Conservation (phyloP, 2,113 vertebrate species). For the Columbina picui region DNA sequence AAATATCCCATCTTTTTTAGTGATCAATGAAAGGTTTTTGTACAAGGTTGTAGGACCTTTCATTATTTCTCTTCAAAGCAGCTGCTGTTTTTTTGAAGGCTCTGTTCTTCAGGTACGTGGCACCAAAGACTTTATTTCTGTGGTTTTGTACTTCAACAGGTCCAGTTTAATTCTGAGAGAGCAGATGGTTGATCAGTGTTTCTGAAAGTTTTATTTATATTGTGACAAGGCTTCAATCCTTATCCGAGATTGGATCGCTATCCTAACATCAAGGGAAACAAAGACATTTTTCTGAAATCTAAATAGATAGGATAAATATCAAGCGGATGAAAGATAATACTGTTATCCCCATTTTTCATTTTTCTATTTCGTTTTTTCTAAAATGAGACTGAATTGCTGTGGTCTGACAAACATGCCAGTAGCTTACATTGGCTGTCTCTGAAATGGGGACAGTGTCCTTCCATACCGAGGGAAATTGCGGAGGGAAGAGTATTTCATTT, state of each 20-base stretch:
- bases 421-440: not conserved
- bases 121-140: not conserved
- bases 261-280: not conserved
- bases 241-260: not conserved
- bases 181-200: not conserved
- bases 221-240: not conserved
- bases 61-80: conserved; percentile 25
- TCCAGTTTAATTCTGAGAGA: not conserved
- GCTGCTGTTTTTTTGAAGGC: not conserved
- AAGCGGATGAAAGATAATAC: not conserved
- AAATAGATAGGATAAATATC: conserved; percentile 19
- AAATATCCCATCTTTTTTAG: not conserved
- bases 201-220: conserved; percentile 29
- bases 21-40: not conserved
- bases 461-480: not conserved
- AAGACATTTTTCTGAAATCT: not conserved
- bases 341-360: not conserved
- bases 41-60: not conserved
- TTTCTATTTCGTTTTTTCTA: not conserved
- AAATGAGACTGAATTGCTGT: not conserved
- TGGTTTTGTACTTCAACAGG: not conserved
- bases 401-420: not conserved
- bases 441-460: not conserved
- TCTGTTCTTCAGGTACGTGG: not conserved
- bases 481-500: not conserved